These are phyloP conservation scores for Abrostola tripartita DNA, from an alignment of 2,888 invertebrate species.

Conservation along the genomic window DNA sequence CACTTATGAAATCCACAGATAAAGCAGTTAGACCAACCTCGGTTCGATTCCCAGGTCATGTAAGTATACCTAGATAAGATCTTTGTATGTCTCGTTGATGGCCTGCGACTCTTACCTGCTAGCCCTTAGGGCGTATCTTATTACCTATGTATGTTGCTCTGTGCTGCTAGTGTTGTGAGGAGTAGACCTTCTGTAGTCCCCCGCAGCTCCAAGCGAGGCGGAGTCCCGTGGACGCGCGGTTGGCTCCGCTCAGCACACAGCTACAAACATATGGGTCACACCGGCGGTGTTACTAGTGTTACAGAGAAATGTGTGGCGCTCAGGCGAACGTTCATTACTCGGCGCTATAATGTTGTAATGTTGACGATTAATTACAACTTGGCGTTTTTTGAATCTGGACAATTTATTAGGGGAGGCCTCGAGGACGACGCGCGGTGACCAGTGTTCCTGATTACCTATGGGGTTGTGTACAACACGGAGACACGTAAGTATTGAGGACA, in stretches of 20 bases:
- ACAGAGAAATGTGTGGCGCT: slow-evolving; percentile 50
- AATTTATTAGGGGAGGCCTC: slow-evolving; percentile 39
- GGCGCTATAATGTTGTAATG: slow-evolving; percentile 43
- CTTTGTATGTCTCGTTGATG: too few relatives aligned
- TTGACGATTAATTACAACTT: slow-evolving; percentile 56
- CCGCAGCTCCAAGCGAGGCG: not conserved
- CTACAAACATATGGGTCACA: slow-evolving; percentile 49
- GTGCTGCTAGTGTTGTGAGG: not conserved
- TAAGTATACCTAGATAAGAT: not conserved
- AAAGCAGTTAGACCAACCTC: not conserved
- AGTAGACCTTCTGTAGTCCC: not conserved
- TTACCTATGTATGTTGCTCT: too few relatives aligned
- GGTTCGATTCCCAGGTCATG: not conserved
- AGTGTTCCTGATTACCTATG: slow-evolving; percentile 12
- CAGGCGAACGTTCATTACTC: slow-evolving; percentile 56
- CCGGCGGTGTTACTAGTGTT: slow-evolving; percentile 50
- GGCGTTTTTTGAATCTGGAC: slow-evolving; percentile 52
- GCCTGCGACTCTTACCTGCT: too few relatives aligned
- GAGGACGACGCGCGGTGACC: slow-evolving; percentile 45
- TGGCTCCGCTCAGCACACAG: slow-evolving; percentile 24
- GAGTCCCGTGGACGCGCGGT: slow-evolving; percentile 17
- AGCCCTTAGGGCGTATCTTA: too few relatives aligned
- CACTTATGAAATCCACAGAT: too few relatives aligned
- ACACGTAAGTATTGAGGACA: not conserved
- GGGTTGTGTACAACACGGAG: not conserved